Evolutionary conservation across 1,140 invertebrate species (phyloP), one percentile per base, ranked within the genome.

Genomic region (Drosophila baimaii): DNA sequence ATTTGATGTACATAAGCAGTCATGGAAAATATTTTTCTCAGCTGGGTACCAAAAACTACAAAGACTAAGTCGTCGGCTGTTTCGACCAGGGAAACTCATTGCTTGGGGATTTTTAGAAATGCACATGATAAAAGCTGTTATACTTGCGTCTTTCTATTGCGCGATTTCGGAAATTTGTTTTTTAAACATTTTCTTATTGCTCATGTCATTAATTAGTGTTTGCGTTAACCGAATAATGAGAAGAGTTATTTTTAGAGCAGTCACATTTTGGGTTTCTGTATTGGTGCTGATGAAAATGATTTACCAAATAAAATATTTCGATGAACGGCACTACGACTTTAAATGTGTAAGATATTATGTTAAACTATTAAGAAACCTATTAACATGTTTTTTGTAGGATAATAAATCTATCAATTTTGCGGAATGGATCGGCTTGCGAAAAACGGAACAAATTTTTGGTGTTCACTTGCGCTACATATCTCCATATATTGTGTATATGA

Each of bases 261-360:
- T 96, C 79, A 96, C 97, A 6, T 93, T 96, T 25, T 94, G 96
- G 66, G 94, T 97, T 6, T 96, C 96, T 13, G 66, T 97, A 1
- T 93, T 99, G 15, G 94, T 99, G 59, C 94, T 99, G 39, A 93
- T 95, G 2, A 97, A 98, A 92, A 99, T 99, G 98, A 95, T 98
- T 9, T 99, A 98, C 92, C 98, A 99, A 93, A 97, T 99, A 51
- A 94, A 97, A 47, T 97, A 98, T 81, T 96, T 99, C 57, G 93
- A 96, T 69, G 95, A 96, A 69, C 93, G 93, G 5, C 93, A 93
- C 44, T 86, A 82, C 25, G 21, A 86, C 23, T 86, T 51, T 31
- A 37, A 47, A 59, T 86, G 82, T 39, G 82, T 86, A 86, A 82
- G 29, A 8, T 47, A 51, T 10, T 21, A 47, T 21, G 27, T 6